Evolutionary conservation across 2,888 invertebrate genomes (phyloP), one percentile per base, ranked within the genome.

Genomic region (Watsonalla binaria): DNA sequence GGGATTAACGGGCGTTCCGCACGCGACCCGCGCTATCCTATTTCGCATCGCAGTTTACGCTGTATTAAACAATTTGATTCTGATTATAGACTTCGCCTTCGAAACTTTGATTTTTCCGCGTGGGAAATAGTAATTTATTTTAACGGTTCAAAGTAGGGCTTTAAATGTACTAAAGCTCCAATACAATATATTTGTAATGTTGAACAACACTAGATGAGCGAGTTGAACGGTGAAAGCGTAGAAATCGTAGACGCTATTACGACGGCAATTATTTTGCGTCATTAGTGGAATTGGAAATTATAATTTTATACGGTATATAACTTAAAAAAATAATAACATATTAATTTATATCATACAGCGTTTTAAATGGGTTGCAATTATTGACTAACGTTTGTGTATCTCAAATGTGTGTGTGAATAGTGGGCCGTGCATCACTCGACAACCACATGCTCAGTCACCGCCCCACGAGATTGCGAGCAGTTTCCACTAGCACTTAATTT

Each of bases 401-500:
- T 60, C 66, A 62, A 61, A 65, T 59, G 65, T 65, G 65, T 67
- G 67, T 63, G 58, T 5, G 56, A 55, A 61, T 66, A 68, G 66
- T 70, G 76, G 74, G 80, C 77, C 69, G 75, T 70, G 67, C 72
- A 70, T 70, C 68, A 72, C 72, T 70, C 68, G 69, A 63, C 69
- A 59, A 72, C 74, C 76, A 70, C 75, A 74, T 65, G 78, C 72
- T 77, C 72, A 63, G 71, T 77, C 76, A 76, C 77, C 77, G 76
- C 77, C 70, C 69, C 70, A 59, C 74, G 76, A 82, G 84, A 84
- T 82, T 79, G 82, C 82, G 73, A 82, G 75, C 79, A 82, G 82
- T 84, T 85, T 80, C 82, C 72, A 83, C 84, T 81, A 85, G 76
- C 84, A 86, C 85, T 88, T 88, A 88, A 88, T 90, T 87, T 82